Percentiles rank a stretch among this genome's conserved stretches.
Evolutionary conservation across 2,797 vertebrate genomes (phyloP).

Genomic region (Hydrolagus colliei): DNA sequence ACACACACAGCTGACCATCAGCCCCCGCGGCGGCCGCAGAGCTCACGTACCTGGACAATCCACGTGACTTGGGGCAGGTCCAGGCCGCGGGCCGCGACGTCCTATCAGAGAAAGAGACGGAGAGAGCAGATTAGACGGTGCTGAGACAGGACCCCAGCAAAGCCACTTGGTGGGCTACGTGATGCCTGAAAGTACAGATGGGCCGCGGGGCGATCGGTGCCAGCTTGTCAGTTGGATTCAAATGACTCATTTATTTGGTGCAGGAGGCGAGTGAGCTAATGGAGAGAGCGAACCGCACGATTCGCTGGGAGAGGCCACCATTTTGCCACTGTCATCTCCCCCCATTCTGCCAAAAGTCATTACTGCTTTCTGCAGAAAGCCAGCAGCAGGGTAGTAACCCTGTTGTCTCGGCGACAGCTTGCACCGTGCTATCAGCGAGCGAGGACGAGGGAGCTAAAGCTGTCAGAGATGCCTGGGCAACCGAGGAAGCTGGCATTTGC

Average conservation of each 20-base stretch:
- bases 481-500: constrained; percentile 83
- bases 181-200: constrained; percentile 97
- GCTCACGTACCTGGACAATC: constrained; percentile 77
- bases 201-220: constrained; percentile 95
- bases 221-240: constrained; percentile 99
- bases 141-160: constrained; percentile 56
- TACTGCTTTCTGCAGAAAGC: constrained; percentile 92
- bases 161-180: constrained; percentile 84
- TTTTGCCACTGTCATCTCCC: constrained; percentile 50
- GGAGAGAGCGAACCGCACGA: constrained; percentile 65
- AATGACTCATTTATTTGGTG: constrained; percentile 99
- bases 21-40: not conserved
- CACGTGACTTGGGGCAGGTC: constrained; percentile 85
- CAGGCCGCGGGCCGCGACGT: constrained; percentile 85
- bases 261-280: constrained; percentile 91
- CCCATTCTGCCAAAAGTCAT: constrained; percentile 95
- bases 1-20: not conserved
- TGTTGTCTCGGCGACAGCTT: constrained; percentile 95
- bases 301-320: constrained; percentile 54
- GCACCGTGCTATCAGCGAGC: constrained; percentile 82
- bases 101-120: constrained; percentile 57
- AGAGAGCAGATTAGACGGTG: constrained; percentile 29
- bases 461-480: constrained; percentile 75
- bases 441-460: constrained; percentile 75
- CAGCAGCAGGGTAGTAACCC: constrained; percentile 88